Conservation (phyloP, 2,113 vertebrate genomes). For the Hippocampus mohnikei region DNA sequence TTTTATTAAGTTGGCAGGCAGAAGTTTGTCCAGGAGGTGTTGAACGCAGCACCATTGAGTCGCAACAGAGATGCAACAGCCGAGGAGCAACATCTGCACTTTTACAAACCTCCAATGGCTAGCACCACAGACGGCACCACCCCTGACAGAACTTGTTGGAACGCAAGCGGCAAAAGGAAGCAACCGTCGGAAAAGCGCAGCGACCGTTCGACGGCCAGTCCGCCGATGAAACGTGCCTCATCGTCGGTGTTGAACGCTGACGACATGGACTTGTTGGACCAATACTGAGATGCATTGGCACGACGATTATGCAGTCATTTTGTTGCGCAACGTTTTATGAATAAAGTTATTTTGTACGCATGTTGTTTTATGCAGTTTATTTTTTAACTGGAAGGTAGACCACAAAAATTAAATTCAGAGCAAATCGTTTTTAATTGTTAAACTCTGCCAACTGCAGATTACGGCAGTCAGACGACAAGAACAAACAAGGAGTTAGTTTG, state of each 20-base stretch:
- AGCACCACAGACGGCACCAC: background rate
- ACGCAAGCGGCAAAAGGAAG: slow-evolving; percentile 72
- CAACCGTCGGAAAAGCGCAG: slow-evolving; percentile 58
- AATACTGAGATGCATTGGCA: slow-evolving; percentile 72
- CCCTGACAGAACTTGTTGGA: slow-evolving; percentile 26
- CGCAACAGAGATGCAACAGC: slow-evolving; percentile 46
- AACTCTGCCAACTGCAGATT: slow-evolving; percentile 29
- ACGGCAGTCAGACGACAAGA: slow-evolving; percentile 37
- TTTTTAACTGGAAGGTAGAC: background rate
- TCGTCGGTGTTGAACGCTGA: slow-evolving; percentile 74
- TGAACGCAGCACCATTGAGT: slow-evolving; percentile 51
- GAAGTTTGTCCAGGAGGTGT: slow-evolving; percentile 68
- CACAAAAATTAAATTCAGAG: background rate
- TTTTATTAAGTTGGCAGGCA: slow-evolving; percentile 78
- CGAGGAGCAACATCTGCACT: slow-evolving; percentile 75
- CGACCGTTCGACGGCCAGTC: slow-evolving; percentile 21
- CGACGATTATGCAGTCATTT: background rate
- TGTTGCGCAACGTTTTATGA: slow-evolving; percentile 26
- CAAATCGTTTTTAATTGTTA: slow-evolving; percentile 38
- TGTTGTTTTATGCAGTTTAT: slow-evolving; percentile 1
- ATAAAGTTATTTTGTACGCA: slow-evolving; percentile 39
- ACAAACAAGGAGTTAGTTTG: slow-evolving; percentile 16
- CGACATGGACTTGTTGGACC: slow-evolving; percentile 86
- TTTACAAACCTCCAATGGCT: slow-evolving; percentile 73
- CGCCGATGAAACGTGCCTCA: slow-evolving; percentile 72